Conservation (phyloP, 1,140 invertebrate species). For the Drosophila neocordata region DNA sequence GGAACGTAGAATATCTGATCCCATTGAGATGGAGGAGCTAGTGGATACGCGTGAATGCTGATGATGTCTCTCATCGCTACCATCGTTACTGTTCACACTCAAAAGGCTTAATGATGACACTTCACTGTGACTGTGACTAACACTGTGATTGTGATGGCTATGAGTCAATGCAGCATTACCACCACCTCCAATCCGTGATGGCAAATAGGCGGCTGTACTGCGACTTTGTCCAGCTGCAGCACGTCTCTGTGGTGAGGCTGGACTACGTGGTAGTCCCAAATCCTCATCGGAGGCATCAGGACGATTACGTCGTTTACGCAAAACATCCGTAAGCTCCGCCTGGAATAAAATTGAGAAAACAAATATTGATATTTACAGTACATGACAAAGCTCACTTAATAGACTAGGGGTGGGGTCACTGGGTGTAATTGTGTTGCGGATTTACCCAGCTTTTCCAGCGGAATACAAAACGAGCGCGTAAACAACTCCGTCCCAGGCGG, state of each 20-base stretch:
- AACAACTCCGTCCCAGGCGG: conserved; percentile 69
- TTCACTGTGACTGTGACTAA: conserved; percentile 49
- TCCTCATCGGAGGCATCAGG: conserved; percentile 82
- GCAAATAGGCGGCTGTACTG: conserved; percentile 2
- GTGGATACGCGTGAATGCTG: conserved; percentile 46
- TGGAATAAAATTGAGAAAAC: conserved; percentile 23
- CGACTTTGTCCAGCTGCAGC: conserved; percentile 28
- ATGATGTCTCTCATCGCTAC: conserved; percentile 53
- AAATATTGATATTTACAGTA: not conserved
- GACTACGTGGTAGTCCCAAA: conserved; percentile 78
- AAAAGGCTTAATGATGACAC: conserved; percentile 74
- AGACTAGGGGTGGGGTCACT: too few species aligned
- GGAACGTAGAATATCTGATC: conserved; percentile 60
- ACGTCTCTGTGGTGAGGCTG: conserved; percentile 74
- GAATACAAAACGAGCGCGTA: conserved; percentile 75
- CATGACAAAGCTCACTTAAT: not conserved
- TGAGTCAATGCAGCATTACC: too few species aligned
- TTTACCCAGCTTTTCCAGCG: conserved; percentile 82
- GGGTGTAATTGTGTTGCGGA: not conserved
- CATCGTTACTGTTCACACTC: conserved; percentile 73
- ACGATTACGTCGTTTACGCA: conserved; percentile 78
- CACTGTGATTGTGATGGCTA: conserved; percentile 16
- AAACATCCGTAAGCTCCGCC: conserved; percentile 82
- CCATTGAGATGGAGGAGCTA: conserved; percentile 49
- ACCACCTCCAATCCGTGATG: not conserved